These are phyloP conservation scores for Ceyx erithaca DNA, from an alignment of 2,797 vertebrate species.

Conservation along the genomic window DNA sequence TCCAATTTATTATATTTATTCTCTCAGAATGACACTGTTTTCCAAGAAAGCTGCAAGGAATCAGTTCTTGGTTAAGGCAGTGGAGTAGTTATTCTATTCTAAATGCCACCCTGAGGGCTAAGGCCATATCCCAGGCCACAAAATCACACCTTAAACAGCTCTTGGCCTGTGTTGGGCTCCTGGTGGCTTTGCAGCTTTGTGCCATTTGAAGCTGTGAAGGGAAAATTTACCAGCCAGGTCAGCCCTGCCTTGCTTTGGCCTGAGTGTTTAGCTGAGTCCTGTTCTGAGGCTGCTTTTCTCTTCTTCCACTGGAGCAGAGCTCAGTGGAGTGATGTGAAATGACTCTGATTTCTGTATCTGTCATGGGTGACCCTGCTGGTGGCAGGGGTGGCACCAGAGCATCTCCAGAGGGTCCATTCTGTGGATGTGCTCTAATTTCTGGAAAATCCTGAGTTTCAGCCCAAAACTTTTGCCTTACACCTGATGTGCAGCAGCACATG, in stretches of 20 bases:
- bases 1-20: neutral
- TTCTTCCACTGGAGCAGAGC: neutral
- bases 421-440: neutral
- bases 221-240: neutral
- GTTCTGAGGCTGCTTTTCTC: neutral
- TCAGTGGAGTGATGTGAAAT: neutral
- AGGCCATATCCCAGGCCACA: neutral
- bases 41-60: neutral
- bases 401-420: neutral
- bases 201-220: neutral
- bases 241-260: neutral
- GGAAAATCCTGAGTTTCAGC: neutral
- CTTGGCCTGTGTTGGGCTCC: neutral
- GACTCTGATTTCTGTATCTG: neutral
- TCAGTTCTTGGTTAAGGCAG: neutral
- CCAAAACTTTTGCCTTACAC: accelerated
- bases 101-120: neutral
- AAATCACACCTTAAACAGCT: neutral
- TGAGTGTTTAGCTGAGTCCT: neutral
- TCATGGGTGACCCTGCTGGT: neutral
- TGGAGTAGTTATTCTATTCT: neutral
- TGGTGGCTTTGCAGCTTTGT: neutral
- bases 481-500: accelerated
- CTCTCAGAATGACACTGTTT: neutral
- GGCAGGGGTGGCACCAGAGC: neutral